Percentiles rank a stretch among this genome's conserved stretches.
These are phyloP conservation scores for Staurois parvus DNA, from an alignment of 2,797 vertebrate genomes.

Conservation along the genomic window DNA sequence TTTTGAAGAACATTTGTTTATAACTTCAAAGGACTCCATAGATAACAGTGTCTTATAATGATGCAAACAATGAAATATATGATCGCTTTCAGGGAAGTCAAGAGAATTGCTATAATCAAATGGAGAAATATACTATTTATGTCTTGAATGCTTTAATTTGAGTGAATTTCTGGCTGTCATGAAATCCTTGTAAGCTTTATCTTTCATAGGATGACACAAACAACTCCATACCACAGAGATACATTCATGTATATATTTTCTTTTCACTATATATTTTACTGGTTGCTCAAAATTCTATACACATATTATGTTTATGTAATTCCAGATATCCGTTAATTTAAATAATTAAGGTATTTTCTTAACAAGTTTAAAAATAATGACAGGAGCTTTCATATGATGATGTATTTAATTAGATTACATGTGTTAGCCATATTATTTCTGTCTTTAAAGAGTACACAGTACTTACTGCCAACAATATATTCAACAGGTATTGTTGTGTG, in stretches of 20 bases:
- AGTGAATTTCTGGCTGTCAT: conserved; percentile 72
- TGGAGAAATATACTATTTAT: conserved; percentile 66
- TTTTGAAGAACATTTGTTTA: conserved; percentile 34
- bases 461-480: too few relatives aligned
- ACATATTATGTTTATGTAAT: too few relatives aligned
- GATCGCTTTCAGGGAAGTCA: conserved; percentile 66
- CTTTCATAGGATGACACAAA: conserved; percentile 71
- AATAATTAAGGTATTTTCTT: too few relatives aligned
- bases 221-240: neutral
- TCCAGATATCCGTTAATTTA: too few relatives aligned
- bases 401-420: too few relatives aligned
- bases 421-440: too few relatives aligned
- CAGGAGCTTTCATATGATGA: too few relatives aligned
- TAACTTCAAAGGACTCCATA: conserved; percentile 44
- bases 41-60: conserved; percentile 61
- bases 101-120: conserved; percentile 64
- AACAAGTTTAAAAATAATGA: too few relatives aligned
- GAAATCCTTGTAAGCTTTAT: conserved; percentile 64
- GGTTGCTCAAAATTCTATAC: too few relatives aligned
- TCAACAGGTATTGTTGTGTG: too few relatives aligned
- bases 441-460: too few relatives aligned
- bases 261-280: too few relatives aligned
- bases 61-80: conserved; percentile 63
- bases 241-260: neutral
- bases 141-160: conserved; percentile 65